Base-by-base conservation (phyloP, 2,888 invertebrate species). In the Mongoloraphidia duomilia region DNA sequence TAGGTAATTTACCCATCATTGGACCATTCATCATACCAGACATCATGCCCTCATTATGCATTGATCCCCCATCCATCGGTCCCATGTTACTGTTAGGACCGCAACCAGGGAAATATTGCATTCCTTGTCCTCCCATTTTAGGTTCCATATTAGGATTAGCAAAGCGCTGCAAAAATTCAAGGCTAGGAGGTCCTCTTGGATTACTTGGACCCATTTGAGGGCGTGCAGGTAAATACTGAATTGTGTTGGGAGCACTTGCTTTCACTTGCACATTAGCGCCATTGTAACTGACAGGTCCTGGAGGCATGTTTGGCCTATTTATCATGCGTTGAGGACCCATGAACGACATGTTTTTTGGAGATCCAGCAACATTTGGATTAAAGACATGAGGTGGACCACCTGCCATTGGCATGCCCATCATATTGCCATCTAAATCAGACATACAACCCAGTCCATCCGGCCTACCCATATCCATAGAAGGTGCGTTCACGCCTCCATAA, bases 201-300 rank as follows among this genome's bases (percentile, higher is more conserved):
- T 77, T 80, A 34, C 75, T 72, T 52, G 76, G 75, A 10, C 80
- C 76, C 60, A 82, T 81, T 64, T 91, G 91, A n/a, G 94, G 89
- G 69, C 93, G 78, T 46, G 93, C 90, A 17, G 96, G 96, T 66
- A 95, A 79, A 75, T 96, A 96, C 73, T 96, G 95, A 64, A 96
- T 96, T 37, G 96, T 96, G 69, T 96, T 96, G 0, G 96, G 95
- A 10, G 95, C 93, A 67, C 89, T 93, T 9, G 95, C 88, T 69
- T 95, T 95, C 33, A 96, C 93, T 70, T 91, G 90, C 40, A 91
- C 85, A 67, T 90, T 94, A 42, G 84, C 79, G 56, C 82, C 82
- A 59, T 82, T 82, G 61, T 81, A 81, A 2, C 77, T 75, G 61
- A 73, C 76, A 9, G 79, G 79, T 35, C 69, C 70, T 44, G 64